These are phyloP conservation scores for Spodoptera littoralis DNA, from an alignment of 2,888 invertebrate genomes.

Conservation along the genomic window DNA sequence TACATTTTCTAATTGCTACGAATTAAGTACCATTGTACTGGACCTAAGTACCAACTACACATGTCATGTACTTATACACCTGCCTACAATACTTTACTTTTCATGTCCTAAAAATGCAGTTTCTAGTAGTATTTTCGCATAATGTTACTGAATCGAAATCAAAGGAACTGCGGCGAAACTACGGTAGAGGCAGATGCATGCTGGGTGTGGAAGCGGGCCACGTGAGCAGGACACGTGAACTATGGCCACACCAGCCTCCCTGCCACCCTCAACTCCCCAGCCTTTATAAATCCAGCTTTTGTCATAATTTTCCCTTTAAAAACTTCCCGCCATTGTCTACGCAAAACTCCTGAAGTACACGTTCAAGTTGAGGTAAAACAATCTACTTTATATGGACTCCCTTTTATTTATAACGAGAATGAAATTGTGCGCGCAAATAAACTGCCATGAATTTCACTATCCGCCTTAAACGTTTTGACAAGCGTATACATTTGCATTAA, in stretches of 20 bases:
- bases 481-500: conserved; percentile 75
- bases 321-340: conserved; percentile 55
- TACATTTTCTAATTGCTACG: too few relatives aligned
- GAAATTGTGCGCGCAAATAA: conserved; percentile 61
- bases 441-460: conserved; percentile 66
- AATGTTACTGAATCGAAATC: too few relatives aligned
- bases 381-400: conserved; percentile 60
- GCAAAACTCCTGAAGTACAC: conserved; percentile 51
- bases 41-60: too few relatives aligned
- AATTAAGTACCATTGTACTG: too few relatives aligned
- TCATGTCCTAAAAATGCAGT: too few relatives aligned
- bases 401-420: conserved; percentile 52
- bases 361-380: conserved; percentile 57
- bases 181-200: conserved; percentile 21
- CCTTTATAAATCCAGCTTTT: conserved; percentile 54
- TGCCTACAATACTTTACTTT: too few relatives aligned
- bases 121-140: too few relatives aligned
- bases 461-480: conserved; percentile 76
- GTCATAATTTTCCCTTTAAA: conserved; percentile 59
- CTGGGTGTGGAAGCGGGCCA: conserved; percentile 28
- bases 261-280: conserved; percentile 20
- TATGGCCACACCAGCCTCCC: conserved; percentile 20
- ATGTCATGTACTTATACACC: too few relatives aligned
- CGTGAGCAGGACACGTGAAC: conserved; percentile 55
- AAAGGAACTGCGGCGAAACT: too few relatives aligned